Percentiles rank a stretch among this genome's conserved stretches.
Conservation (phyloP, 2,888 invertebrate genomes). For the Microctonus hyperodae region DNA sequence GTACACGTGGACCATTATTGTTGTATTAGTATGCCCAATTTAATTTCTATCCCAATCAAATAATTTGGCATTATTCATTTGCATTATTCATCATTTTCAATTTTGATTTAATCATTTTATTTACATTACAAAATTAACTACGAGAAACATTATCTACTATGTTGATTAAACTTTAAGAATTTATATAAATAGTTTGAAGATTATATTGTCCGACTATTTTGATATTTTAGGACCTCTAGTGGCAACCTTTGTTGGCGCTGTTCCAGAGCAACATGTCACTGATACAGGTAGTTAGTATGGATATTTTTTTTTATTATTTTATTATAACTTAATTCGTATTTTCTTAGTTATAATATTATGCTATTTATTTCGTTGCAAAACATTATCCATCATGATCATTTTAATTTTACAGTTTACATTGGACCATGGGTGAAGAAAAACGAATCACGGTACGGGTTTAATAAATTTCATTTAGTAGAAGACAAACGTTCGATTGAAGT, state of each 20-base stretch:
- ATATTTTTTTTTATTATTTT: slow-evolving; percentile 6
- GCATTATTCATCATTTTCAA: not conserved
- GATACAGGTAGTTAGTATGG: slow-evolving; percentile 53
- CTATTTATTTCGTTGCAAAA: not conserved
- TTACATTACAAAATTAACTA: not conserved
- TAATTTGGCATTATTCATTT: not conserved
- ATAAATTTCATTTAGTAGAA: slow-evolving; percentile 57
- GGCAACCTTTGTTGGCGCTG: slow-evolving; percentile 55
- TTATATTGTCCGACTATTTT: not conserved
- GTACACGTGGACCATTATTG: slow-evolving; percentile 50
- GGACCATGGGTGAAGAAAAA: slow-evolving; percentile 58
- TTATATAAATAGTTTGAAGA: not conserved
- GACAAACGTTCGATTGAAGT: slow-evolving; percentile 58
- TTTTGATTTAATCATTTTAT: not conserved
- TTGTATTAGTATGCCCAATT: slow-evolving; percentile 42
- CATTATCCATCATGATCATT: slow-evolving; percentile 19
- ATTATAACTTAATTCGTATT: not conserved
- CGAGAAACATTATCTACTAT: not conserved
- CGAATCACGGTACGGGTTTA: slow-evolving; percentile 52
- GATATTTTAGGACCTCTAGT: slow-evolving; percentile 51
- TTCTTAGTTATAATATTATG: too few relatives aligned
- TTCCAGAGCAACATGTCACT: slow-evolving; percentile 55
- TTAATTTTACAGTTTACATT: slow-evolving; percentile 45
- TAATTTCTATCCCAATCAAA: slow-evolving; percentile 14
- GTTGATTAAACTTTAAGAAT: not conserved